Conservation (phyloP, 2,797 vertebrate genomes). For the Malacoraja senta region DNA sequence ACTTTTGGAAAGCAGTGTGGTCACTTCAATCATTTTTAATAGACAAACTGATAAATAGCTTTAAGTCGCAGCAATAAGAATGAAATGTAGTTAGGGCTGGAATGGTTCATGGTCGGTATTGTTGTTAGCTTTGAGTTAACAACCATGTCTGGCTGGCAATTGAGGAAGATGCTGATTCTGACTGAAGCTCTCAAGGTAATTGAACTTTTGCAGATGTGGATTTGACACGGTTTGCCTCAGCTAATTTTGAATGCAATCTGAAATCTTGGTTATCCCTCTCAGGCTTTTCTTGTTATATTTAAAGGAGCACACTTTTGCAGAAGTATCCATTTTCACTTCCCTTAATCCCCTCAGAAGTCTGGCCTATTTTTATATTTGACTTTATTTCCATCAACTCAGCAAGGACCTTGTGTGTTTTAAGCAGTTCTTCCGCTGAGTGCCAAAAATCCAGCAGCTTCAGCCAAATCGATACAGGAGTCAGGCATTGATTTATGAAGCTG, state of each 20-base stretch:
- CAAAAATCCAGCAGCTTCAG: not conserved
- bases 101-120: not conserved
- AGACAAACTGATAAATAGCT: not conserved
- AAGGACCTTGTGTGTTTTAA: not conserved
- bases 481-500: not conserved
- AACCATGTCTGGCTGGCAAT: not conserved
- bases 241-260: not conserved
- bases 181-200: not conserved
- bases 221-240: not conserved
- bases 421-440: not conserved
- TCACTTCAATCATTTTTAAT: not conserved
- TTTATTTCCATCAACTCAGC: not conserved
- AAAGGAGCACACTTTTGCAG: not conserved
- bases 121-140: not conserved
- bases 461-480: not conserved
- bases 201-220: not conserved
- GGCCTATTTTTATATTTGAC: not conserved
- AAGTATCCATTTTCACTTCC: not conserved
- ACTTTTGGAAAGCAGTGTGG: not conserved
- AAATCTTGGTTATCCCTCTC: not conserved
- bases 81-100: not conserved
- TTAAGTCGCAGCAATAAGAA: not conserved
- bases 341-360: not conserved
- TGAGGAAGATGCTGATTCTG: too few relatives aligned
- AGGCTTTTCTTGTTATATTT: not conserved